Evolutionary conservation across 2,797 vertebrate species (phyloP), one percentile per base, ranked within the genome.

Genomic region (Graptemys geographica): DNA sequence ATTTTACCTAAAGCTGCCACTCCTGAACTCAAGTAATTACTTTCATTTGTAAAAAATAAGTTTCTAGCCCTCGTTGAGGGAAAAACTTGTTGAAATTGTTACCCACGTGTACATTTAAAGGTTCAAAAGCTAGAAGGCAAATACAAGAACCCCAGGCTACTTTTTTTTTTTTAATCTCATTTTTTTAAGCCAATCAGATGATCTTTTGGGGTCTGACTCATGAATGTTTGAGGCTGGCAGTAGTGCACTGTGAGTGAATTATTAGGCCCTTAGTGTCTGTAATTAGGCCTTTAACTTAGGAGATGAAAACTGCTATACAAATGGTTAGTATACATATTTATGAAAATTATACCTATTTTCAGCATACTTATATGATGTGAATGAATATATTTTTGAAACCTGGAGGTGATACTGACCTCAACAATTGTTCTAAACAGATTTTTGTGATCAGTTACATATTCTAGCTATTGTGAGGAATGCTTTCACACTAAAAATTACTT

Each of bases 61-160:
- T 86, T 92, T 93, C 94, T 96, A 95, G 92, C 93, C 96, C 90
- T 92, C 82, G 49, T 92, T 96, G 93, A 96, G 95, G 92, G 93
- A 87, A 84, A 96, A 95, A 93, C 84, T 83, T 18, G 81, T 83
- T 18, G 81, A 57, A 81, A 18, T 27, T 57, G 25, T 44, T 53
- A 59, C 11, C 25, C 41, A 47, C 25, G 6, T 27, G 69, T 27
- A 27, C 37, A 33, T 25, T 56, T 41, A 31, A 31, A 81, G 37
- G 55, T 25, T 81, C 37, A 57, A 41, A 57, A 57, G 27, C 25
- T 16, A 47, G 84, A 84, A 87, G 79, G 84, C 93, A 93, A 95
- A 95, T 95, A 90, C 90, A 96, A 86, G 88, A 84, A n/a, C 89
- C 76, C 80, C 12, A 81, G 91, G 78, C n/a, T 86, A 51, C 92